Conservation (phyloP, 2,113 vertebrate genomes). For the Recurvirostra avosetta region DNA sequence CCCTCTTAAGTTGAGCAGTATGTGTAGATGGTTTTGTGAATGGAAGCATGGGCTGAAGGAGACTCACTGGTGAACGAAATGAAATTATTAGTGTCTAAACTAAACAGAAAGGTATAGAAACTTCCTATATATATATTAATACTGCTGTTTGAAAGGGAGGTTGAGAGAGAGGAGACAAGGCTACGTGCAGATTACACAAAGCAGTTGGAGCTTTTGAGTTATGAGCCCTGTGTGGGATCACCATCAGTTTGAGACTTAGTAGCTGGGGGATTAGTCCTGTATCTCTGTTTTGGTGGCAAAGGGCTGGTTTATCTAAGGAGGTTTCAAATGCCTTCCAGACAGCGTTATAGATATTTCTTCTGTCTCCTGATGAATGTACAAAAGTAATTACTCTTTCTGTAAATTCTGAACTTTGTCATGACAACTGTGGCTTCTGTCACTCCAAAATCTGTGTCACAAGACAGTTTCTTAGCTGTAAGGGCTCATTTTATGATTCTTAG, state of each 20-base stretch:
- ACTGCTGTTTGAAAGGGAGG: neutral
- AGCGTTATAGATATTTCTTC: neutral
- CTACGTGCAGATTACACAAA: neutral
- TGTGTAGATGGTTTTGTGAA: neutral
- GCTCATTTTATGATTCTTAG: neutral
- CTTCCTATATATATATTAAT: neutral
- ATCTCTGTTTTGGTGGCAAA: neutral
- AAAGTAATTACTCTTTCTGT: neutral
- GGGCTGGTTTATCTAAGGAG: no score
- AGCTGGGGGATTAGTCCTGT: neutral
- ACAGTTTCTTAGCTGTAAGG: neutral
- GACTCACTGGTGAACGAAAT: neutral
- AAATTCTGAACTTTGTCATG: neutral
- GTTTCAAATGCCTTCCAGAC: neutral
- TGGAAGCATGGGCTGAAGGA: neutral
- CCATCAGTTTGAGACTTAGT: neutral
- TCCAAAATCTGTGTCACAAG: neutral
- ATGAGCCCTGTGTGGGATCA: neutral
- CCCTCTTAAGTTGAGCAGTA: neutral
- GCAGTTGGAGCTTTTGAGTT: neutral
- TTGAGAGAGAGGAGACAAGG: neutral
- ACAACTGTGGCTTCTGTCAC: neutral
- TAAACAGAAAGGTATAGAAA: neutral
- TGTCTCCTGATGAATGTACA: neutral
- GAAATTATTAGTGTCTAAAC: neutral